Conservation (phyloP, 2,797 vertebrate genomes). For the Siniperca obscura region DNA sequence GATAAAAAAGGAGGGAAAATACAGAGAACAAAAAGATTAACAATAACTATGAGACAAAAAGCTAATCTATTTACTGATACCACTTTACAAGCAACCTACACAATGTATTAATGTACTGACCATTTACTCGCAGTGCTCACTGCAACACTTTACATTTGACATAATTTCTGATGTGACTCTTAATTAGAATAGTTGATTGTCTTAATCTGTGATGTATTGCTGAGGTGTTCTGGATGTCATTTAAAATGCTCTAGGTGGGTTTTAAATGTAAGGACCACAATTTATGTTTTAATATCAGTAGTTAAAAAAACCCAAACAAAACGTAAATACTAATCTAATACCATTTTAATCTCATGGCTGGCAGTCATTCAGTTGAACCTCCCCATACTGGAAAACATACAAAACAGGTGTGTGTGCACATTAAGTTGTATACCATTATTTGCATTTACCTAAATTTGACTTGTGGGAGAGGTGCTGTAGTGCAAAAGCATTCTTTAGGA, state of each 20-base stretch:
- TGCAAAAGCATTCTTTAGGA: conserved; percentile 57
- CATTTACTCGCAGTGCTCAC: conserved; percentile 29
- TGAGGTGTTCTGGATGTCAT: conserved; percentile 40
- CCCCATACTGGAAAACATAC: conserved; percentile 1
- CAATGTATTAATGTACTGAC: conserved; percentile 19
- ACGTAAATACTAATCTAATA: neutral
- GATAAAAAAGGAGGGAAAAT: conserved; percentile 13
- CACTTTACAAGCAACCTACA: conserved; percentile 26
- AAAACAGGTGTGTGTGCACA: conserved; percentile 22
- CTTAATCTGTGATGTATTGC: conserved; percentile 58
- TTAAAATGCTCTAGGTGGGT: conserved; percentile 32
- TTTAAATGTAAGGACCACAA: conserved; percentile 17
- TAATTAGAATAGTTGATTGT: conserved; percentile 63
- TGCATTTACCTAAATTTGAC: conserved; percentile 41
- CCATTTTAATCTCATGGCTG: conserved; percentile 37
- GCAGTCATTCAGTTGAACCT: conserved; percentile 34
- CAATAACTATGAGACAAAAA: conserved; percentile 21
- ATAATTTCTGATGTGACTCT: conserved; percentile 9
- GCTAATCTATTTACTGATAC: conserved; percentile 12
- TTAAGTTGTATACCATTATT: conserved; percentile 18
- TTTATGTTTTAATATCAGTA: neutral
- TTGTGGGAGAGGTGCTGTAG: conserved; percentile 49
- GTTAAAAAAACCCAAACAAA: neutral
- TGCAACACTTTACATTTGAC: conserved; percentile 14
- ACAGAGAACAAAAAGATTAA: conserved; percentile 23